Evolutionary conservation across 2,113 vertebrate species (phyloP).

Genomic region (Narcine bancroftii): DNA sequence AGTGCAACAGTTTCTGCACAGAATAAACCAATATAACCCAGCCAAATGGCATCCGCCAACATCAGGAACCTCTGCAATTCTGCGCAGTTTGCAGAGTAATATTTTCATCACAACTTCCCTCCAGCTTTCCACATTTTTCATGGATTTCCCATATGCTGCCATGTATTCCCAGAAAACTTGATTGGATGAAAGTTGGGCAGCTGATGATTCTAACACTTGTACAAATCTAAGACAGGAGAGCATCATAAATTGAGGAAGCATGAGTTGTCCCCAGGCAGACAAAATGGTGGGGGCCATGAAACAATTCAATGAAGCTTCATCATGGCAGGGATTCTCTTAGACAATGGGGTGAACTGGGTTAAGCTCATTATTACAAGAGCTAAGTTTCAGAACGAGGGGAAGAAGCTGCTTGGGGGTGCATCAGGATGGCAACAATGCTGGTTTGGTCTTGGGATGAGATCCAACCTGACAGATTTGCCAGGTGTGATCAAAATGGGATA

Average conservation of each 20-base stretch:
- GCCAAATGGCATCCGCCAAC: background rate
- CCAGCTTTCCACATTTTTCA: background rate
- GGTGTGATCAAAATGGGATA: background rate
- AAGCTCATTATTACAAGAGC: background rate
- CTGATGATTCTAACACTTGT: background rate
- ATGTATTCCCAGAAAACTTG: background rate
- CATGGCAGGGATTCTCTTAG: background rate
- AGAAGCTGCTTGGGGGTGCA: background rate
- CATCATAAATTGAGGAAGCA: no score
- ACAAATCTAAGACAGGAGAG: background rate
- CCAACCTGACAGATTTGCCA: background rate
- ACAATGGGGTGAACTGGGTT: background rate
- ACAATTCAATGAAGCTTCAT: background rate
- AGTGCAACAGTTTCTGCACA: background rate
- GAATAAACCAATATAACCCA: background rate
- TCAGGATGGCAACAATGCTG: background rate
- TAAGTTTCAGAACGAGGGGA: background rate
- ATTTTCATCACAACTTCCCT: background rate
- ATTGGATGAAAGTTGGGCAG: background rate
- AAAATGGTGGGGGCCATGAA: background rate
- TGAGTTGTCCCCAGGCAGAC: background rate
- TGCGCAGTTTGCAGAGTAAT: background rate
- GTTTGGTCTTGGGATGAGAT: background rate
- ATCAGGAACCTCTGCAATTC: background rate
- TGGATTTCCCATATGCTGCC: background rate